Conservation (phyloP, 2,888 invertebrate genomes). For the Drosophila cyrtoloma region DNA sequence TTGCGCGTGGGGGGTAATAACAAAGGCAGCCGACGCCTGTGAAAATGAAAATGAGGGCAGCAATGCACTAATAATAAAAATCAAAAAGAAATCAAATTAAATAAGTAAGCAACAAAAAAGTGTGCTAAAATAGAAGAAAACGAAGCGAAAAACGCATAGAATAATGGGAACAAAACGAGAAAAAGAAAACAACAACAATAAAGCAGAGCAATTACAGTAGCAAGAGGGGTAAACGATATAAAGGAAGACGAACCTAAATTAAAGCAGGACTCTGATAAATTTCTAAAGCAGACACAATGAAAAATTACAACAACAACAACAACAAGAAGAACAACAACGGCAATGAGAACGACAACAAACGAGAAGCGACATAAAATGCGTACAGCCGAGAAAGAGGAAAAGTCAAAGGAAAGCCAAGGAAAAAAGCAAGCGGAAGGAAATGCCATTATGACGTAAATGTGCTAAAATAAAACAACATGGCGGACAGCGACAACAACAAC, state of each 20-base stretch:
- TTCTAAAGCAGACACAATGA: slow-evolving; percentile 68
- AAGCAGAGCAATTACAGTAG: slow-evolving; percentile 69
- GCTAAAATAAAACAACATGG: slow-evolving; percentile 82
- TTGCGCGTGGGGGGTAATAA: background rate
- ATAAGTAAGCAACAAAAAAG: slow-evolving; percentile 65
- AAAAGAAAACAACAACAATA: slow-evolving; percentile 41
- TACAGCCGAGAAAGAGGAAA: slow-evolving; percentile 62
- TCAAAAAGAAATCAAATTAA: slow-evolving; percentile 80
- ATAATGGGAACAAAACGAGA: slow-evolving; percentile 20
- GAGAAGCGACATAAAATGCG: slow-evolving; percentile 64
- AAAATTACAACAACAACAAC: slow-evolving; percentile 55
- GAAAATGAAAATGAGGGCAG: slow-evolving; percentile 56
- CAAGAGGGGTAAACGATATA: slow-evolving; percentile 37
- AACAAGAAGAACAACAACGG: slow-evolving; percentile 4
- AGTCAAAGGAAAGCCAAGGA: slow-evolving; percentile 58
- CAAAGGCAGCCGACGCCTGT: slow-evolving; percentile 33
- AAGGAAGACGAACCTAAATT: slow-evolving; percentile 56
- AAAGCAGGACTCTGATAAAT: slow-evolving; percentile 61
- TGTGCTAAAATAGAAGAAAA: slow-evolving; percentile 40
- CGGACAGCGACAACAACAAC: slow-evolving; percentile 65
- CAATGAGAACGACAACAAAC: slow-evolving; percentile 10
- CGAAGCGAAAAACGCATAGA: slow-evolving; percentile 19
- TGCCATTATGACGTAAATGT: slow-evolving; percentile 82
- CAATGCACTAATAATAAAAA: slow-evolving; percentile 71
- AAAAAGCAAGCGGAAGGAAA: slow-evolving; percentile 74